A percentile compares a stretch with the other conserved stretches of the same genome.
Conservation (phyloP, 2,113 vertebrate genomes). For the Columba janthina region DNA sequence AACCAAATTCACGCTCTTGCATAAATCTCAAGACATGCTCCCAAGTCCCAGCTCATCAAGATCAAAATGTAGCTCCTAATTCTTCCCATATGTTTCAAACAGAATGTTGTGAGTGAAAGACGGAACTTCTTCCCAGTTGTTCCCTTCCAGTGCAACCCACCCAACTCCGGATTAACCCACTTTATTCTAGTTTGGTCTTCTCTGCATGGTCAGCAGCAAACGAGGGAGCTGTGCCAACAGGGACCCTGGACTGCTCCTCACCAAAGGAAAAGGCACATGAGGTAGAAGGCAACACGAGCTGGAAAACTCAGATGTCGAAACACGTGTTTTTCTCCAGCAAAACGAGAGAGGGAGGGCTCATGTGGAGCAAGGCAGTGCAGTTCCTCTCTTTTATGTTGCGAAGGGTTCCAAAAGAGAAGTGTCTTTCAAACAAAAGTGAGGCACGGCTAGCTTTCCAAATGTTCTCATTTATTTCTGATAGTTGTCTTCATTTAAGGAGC, state of each 20-base stretch:
- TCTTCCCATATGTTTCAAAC: constrained; percentile 12
- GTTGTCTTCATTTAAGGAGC: constrained; percentile 53
- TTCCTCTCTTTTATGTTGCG: not conserved
- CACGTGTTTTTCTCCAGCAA: not conserved
- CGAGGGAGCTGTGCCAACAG: not conserved
- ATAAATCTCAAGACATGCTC: not conserved
- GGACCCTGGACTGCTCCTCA: not conserved
- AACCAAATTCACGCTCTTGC: not conserved
- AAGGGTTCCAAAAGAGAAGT: constrained; percentile 9
- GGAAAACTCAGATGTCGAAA: not conserved
- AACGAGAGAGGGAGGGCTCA: not conserved
- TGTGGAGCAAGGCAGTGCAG: not conserved
- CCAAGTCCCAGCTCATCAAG: not conserved
- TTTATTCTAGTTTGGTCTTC: not conserved
- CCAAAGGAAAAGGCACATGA: not conserved
- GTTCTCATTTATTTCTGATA: constrained; percentile 49
- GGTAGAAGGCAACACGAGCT: not conserved
- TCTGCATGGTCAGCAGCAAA: not conserved
- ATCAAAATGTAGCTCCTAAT: constrained; percentile 36
- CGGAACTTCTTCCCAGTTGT: not conserved
- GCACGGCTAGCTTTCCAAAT: not conserved
- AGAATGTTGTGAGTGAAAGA: constrained; percentile 27
- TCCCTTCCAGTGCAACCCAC: not conserved
- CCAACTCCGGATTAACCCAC: not conserved
- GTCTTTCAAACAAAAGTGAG: constrained; percentile 15